phyloP scores from a whole-genome alignment of 2,113 vertebrate genomes.

The Gadus macrocephalus region DNA sequence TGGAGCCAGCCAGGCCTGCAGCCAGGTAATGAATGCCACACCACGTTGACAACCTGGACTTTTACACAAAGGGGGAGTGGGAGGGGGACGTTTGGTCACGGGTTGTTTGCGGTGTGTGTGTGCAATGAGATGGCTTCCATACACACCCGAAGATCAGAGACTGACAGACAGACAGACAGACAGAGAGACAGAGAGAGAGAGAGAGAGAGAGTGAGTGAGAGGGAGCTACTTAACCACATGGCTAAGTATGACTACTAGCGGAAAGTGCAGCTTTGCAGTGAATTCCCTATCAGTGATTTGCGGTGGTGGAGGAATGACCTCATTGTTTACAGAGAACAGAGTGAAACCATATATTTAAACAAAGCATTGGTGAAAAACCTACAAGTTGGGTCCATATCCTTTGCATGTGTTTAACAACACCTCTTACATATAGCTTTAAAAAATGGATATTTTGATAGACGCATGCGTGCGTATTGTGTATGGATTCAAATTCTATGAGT shows the following conservation, averaged over 20 bases:
- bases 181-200: conserved; percentile 20
- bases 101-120: conserved; percentile 17
- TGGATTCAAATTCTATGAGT: too few species aligned
- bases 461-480: too few species aligned
- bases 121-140: conserved; percentile 46
- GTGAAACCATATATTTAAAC: too few species aligned
- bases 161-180: not conserved
- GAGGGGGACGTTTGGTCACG: conserved; percentile 43
- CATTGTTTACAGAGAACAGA: too few species aligned
- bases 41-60: conserved; percentile 63
- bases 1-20: conserved; percentile 19
- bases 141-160: conserved; percentile 56
- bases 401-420: too few species aligned
- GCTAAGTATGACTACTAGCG: conserved; percentile 38
- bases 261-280: conserved; percentile 38
- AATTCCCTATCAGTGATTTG: not conserved
- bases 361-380: too few species aligned
- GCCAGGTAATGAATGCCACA: conserved; percentile 58
- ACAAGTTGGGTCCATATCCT: too few species aligned
- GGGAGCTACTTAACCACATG: conserved; percentile 13
- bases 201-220: not conserved
- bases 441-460: too few species aligned
- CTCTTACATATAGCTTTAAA: too few species aligned
- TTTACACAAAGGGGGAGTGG: conserved; percentile 47
- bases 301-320: too few species aligned